Base-by-base conservation (phyloP, 1,140 invertebrate species). In the Zaprionus gabonicus region DNA sequence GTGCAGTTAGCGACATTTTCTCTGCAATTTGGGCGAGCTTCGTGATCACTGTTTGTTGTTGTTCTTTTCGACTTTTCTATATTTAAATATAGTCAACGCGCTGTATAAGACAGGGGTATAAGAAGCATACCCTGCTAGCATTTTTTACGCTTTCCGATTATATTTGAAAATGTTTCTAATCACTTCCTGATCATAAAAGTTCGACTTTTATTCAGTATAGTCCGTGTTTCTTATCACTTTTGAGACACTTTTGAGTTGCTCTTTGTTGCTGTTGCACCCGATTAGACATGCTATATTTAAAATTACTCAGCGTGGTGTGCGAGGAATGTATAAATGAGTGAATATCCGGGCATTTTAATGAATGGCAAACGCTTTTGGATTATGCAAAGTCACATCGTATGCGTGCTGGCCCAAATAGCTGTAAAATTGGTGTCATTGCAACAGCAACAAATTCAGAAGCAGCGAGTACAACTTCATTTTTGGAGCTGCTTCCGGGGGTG, bases 1-100 rank as follows among this genome's bases (percentile, higher is more conserved):
- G 78, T 88, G 84, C 84, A 88, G 71, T 90, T 88, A 85, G 74
- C 78, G 75, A 88, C 84, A 81, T 56, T 84, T 81, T 88, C 69
- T 88, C 78, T 88, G 81, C 87, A 82, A 73, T 79, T 78, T 71
- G 62, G 59, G 81, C 85, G 82, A 72, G 60, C 62, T 49, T 34
- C 27, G 55, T 51, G 25, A 12, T 65, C 31, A 6, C 41, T 6
- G 41, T 46, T 9, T 17, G 12, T 58, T 65, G 59, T 38, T 66
- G 25, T 34, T 71, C 27, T 71, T 58, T 51, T 51, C n/a, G 59
- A 27, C 17, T 51, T 68, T 65, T 78, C 83, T 87, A 87, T 66
- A 88, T 81, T 84, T 88, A 87, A 71, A 88, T 76, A 84, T 88
- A 84, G 84, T 88, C 75, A 70, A 44, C 67, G 77, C 78, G 77